These are phyloP conservation scores for Leucosticte australis DNA, from an alignment of 2,113 vertebrate species.

Conservation along the genomic window DNA sequence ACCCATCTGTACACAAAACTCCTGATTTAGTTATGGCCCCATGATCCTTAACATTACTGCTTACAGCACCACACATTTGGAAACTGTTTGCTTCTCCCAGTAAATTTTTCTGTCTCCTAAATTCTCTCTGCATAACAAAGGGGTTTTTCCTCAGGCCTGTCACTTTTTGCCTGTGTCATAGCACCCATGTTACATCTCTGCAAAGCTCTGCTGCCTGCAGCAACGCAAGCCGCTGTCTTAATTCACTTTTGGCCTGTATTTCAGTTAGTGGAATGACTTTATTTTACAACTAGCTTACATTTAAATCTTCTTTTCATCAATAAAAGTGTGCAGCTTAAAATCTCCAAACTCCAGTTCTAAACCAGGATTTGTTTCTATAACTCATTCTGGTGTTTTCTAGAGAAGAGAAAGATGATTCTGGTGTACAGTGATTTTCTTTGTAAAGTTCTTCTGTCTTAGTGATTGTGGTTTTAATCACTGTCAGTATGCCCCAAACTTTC, in stretches of 20 bases:
- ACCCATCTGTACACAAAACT: background rate
- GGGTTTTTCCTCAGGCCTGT: fast-evolving
- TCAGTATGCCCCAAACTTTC: background rate
- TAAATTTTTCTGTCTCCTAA: background rate
- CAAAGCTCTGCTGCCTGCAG: background rate
- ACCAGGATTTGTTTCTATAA: background rate
- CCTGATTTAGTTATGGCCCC: background rate
- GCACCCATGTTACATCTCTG: background rate
- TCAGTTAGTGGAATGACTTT: background rate
- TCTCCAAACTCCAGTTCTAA: background rate
- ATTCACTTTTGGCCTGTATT: background rate
- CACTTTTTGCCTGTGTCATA: background rate
- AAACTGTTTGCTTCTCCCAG: background rate
- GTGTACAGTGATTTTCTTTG: background rate
- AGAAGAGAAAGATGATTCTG: background rate
- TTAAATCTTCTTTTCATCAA: background rate
- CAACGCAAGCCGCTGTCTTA: background rate
- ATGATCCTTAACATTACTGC: background rate
- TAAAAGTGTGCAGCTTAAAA: background rate
- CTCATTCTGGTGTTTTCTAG: background rate
- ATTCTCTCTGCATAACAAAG: background rate
- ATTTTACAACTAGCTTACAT: background rate
- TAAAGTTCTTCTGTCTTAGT: background rate
- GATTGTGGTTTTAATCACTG: background rate
- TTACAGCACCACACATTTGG: background rate